A percentile compares a stretch with the other conserved stretches of the same genome.
These are phyloP conservation scores for Pseudopleuronectes americanus DNA, from an alignment of 2,797 vertebrate species.

Conservation along the genomic window DNA sequence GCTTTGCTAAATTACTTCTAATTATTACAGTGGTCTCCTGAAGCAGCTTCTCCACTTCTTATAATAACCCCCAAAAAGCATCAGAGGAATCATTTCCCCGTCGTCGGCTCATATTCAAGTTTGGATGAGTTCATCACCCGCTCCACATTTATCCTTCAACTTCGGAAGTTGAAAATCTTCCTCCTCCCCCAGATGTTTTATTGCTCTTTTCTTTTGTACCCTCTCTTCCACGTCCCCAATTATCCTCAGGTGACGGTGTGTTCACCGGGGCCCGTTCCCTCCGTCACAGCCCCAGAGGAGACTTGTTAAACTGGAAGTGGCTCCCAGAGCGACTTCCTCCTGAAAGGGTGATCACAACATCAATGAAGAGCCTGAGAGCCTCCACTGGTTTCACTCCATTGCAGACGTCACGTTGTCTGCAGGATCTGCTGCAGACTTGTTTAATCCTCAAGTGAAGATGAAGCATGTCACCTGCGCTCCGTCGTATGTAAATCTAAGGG, in stretches of 20 bases:
- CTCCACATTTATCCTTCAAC: conserved; percentile 9
- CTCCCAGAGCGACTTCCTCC: too few relatives aligned
- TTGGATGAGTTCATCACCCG: background rate
- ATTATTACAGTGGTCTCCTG: too few relatives aligned
- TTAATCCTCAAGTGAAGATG: too few relatives aligned
- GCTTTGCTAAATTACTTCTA: too few relatives aligned
- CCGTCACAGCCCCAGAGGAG: background rate
- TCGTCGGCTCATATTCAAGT: background rate
- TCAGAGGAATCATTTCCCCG: background rate
- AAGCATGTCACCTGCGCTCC: too few relatives aligned
- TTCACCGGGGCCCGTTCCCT: background rate
- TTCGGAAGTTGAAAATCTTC: conserved; percentile 7
- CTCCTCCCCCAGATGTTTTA: conserved; percentile 3
- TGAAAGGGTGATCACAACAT: too few relatives aligned
- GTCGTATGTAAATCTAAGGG: too few relatives aligned
- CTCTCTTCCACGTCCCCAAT: conserved; percentile 27
- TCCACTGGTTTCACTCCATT: conserved; percentile 2
- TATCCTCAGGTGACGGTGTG: conserved; percentile 32
- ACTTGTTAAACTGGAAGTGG: too few relatives aligned
- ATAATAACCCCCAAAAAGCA: background rate
- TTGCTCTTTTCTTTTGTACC: conserved; percentile 1
- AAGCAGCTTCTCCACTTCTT: too few relatives aligned
- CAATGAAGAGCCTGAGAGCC: too few relatives aligned
- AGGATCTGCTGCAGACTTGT: too few relatives aligned
- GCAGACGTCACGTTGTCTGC: background rate